phyloP scores from a whole-genome alignment of 2,888 invertebrate species.

The Tubulanus polymorphus region DNA sequence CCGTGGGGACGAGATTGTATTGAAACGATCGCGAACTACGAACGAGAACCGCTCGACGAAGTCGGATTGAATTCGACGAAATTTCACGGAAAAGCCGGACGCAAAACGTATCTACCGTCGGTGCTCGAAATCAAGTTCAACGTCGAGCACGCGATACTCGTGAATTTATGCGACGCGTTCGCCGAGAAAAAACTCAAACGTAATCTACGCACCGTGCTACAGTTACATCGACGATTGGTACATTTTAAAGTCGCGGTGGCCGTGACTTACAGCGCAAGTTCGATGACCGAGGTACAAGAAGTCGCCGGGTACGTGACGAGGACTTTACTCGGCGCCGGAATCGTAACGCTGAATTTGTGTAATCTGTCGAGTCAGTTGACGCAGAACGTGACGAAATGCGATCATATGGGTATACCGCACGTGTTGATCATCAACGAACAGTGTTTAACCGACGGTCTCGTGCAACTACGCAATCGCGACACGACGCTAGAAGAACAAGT shows the following conservation, averaged over 20 bases:
- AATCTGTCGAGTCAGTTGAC: too few relatives aligned
- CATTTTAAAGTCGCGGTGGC: conserved; percentile 37
- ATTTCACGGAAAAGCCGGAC: conserved; percentile 23
- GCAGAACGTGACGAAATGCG: too few relatives aligned
- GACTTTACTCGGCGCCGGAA: conserved; percentile 25
- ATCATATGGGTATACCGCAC: conserved; percentile 69
- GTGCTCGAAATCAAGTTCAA: conserved; percentile 30
- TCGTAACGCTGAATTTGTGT: conserved; percentile 28
- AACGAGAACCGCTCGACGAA: too few relatives aligned
- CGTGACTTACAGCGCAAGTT: conserved; percentile 22
- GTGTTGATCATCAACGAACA: conserved; percentile 66
- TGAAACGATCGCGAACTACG: too few relatives aligned
- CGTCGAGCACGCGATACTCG: conserved; percentile 31
- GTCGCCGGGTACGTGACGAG: conserved; percentile 27
- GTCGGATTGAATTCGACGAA: too few relatives aligned
- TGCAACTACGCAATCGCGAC: conserved; percentile 58
- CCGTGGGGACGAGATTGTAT: too few relatives aligned
- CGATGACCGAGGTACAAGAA: conserved; percentile 24
- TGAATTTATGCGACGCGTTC: conserved; percentile 32
- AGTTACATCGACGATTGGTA: conserved; percentile 32
- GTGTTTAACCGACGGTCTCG: conserved; percentile 69
- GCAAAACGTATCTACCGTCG: conserved; percentile 24
- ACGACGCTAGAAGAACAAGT: conserved; percentile 57
- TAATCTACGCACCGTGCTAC: too few relatives aligned
- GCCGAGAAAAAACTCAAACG: too few relatives aligned